Evolutionary conservation across 2,113 vertebrate genomes (phyloP).

Genomic region (Electrona antarctica): DNA sequence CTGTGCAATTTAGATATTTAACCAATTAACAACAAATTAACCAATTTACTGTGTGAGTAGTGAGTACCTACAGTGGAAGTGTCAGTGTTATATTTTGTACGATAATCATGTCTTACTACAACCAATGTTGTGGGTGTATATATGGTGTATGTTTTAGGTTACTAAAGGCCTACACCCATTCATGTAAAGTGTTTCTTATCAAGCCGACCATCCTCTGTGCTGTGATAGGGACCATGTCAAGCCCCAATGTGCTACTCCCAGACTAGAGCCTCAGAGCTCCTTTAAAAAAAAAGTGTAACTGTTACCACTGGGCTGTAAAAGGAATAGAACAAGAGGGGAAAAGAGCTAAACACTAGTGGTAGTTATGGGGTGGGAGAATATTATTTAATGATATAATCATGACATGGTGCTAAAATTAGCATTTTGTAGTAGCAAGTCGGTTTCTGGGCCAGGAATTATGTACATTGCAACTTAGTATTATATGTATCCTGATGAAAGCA

Average conservation of each 20-base stretch:
- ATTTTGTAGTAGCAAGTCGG: constrained; percentile 19
- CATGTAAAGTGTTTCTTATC: constrained; percentile 61
- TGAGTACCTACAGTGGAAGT: not conserved
- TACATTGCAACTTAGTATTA: not conserved
- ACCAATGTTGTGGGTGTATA: not conserved
- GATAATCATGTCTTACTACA: not conserved
- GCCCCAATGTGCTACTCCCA: constrained; percentile 59
- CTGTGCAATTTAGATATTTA: too few species aligned
- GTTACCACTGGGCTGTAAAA: constrained; percentile 1
- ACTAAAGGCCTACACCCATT: constrained; percentile 48
- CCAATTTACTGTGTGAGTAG: too few species aligned
- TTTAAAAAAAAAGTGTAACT: not conserved
- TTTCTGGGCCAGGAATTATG: not conserved
- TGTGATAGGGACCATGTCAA: constrained; percentile 54
- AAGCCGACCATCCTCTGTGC: constrained; percentile 53
- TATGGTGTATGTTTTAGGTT: not conserved
- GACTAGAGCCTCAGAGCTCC: constrained; percentile 18
- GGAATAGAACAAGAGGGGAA: not conserved
- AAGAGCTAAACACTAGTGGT: not conserved
- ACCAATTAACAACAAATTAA: too few species aligned
- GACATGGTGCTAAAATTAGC: constrained; percentile 18
- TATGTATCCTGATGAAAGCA: not conserved
- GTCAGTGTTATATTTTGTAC: not conserved
- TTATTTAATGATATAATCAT: constrained; percentile 21
- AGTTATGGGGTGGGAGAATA: not conserved